Evolutionary conservation across 2,113 vertebrate species (phyloP), one percentile per base, ranked within the genome.

Genomic region (Paratilapia polleni): DNA sequence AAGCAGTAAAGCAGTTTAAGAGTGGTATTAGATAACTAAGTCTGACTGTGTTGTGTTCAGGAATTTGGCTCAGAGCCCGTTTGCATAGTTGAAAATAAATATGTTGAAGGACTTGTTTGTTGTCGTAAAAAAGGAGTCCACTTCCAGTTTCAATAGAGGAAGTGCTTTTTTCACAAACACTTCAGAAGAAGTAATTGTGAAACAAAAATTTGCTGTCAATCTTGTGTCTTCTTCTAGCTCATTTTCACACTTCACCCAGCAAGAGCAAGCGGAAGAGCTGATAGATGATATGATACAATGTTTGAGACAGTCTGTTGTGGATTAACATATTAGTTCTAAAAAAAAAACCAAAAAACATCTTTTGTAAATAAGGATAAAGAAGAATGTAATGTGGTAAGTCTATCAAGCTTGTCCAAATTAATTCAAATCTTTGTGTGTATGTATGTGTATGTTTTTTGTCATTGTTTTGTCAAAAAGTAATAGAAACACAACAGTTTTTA

Each of bases 161-260:
- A 90, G 77, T 5, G 10, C 78, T 82, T 73, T 82, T 80, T 82
- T 80, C 0, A 80, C 49, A 86, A 77, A 49, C 13, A 82, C 64
- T 60, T 85, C 61, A 2, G 3, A 24, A 81, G 66, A 88, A 78
- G 59, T 79, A 20, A 49, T 91, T 90, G 79, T 86, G 88, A 92
- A 90, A 92, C 70, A 22, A 31, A 59, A 64, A 68, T 75, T 43
- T 3, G 59, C 36, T 36, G 57, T 86, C 26, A 49, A 13, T 19
- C 28, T 31, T 63, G 5, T 34, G 1, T 41, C 11, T 36, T 41
- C 17, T 70, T 73, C 12, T 49, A 47, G 52, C 28, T 73, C 61
- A 3, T 57, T 61, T 75, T 84, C 31, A n/a, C 77, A 80, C 47
- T 56, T 63, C 8, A 26, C 11, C 36, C 0, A 15, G 24, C 31